Evolutionary conservation across 2,888 invertebrate genomes (phyloP).

Genomic region (Pandemis heparana): DNA sequence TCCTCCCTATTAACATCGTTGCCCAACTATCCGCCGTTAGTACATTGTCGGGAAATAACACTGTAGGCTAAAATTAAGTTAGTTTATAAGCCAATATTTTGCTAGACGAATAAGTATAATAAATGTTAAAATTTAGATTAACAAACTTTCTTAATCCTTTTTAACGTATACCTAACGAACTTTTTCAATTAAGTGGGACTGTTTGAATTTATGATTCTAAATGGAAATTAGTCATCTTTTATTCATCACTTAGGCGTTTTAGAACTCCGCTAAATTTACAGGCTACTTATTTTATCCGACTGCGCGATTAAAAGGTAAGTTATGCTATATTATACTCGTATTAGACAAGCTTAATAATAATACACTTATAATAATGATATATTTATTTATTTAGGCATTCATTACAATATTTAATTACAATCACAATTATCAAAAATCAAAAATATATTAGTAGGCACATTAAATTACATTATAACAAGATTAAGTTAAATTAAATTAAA

Average conservation of each 20-base stretch:
- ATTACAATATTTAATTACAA: no score
- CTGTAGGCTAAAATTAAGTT: slow-evolving; percentile 17
- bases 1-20: slow-evolving; percentile 89
- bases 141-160: slow-evolving; percentile 2
- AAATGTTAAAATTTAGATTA: slow-evolving; percentile 12
- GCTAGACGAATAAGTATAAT: slow-evolving; percentile 12
- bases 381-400: no score
- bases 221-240: slow-evolving; percentile 4
- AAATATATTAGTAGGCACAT: no score
- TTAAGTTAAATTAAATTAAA: no score
- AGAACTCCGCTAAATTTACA: not conserved
- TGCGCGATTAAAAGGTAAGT: not conserved
- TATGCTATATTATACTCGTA: no score
- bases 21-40: slow-evolving; percentile 88
- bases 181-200: slow-evolving; percentile 5
- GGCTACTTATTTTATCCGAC: not conserved
- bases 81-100: slow-evolving; percentile 22
- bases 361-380: no score
- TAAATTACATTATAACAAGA: no score
- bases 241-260: not conserved
- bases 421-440: no score
- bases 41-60: slow-evolving; percentile 46
- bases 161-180: not conserved
- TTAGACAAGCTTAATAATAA: no score
- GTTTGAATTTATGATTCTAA: slow-evolving; percentile 7